Conservation (phyloP, 2,113 vertebrate species). For the Oryzias celebensis region DNA sequence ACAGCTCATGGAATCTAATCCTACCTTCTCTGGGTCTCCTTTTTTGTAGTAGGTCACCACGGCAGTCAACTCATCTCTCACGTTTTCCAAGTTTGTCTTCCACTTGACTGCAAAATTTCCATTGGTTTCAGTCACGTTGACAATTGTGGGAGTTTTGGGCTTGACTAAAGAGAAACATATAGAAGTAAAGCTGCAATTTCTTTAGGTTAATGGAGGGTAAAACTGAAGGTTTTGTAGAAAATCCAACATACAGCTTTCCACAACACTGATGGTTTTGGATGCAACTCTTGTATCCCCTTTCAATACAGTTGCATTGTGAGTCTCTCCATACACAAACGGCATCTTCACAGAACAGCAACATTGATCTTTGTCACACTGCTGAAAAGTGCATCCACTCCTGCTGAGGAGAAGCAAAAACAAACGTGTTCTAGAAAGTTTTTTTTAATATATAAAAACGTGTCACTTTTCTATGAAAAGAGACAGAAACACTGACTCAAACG, state of each 20-base stretch:
- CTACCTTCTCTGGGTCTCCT: conserved; percentile 42
- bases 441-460: neutral
- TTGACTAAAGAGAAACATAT: conserved; percentile 2
- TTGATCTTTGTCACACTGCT: rapidly evolving
- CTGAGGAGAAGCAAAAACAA: conserved; percentile 13
- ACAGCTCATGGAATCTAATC: neutral
- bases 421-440: neutral
- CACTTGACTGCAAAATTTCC: conserved; percentile 4
- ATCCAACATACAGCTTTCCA: conserved; percentile 40
- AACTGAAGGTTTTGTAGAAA: neutral
- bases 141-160: neutral
- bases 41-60: conserved; percentile 51
- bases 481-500: neutral
- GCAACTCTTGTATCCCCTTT: neutral
- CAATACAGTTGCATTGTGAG: neutral
- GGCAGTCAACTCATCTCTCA: rapidly evolving
- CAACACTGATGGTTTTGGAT: rapidly evolving
- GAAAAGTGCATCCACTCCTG: neutral
- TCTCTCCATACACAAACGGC: rapidly evolving
- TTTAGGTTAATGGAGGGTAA: neutral
- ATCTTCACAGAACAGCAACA: conserved; percentile 41
- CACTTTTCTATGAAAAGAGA: neutral
- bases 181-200: neutral
- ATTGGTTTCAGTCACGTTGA: neutral
- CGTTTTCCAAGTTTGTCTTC: neutral